These are phyloP conservation scores for Xiphias gladius DNA, from an alignment of 2,113 vertebrate genomes.

Conservation along the genomic window DNA sequence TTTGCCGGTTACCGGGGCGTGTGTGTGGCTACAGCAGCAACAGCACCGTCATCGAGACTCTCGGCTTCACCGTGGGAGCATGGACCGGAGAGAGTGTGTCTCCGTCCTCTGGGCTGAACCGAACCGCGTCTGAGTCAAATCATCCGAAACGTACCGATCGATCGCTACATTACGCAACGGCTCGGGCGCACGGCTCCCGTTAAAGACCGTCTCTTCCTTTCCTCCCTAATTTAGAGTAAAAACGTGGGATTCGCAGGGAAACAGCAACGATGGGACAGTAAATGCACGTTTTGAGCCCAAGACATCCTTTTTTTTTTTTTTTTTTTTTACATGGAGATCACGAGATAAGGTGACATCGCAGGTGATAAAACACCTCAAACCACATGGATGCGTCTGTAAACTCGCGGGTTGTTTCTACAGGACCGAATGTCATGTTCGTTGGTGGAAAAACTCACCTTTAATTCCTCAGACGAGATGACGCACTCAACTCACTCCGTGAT, in stretches of 20 bases:
- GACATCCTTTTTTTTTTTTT: not conserved
- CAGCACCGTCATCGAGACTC: too few relatives aligned
- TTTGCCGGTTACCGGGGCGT: not conserved
- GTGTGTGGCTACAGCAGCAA: too few relatives aligned
- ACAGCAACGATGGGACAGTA: not conserved
- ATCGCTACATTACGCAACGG: slow-evolving; percentile 35
- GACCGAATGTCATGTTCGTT: not conserved
- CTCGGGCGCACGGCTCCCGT: slow-evolving; percentile 27
- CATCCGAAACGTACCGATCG: slow-evolving; percentile 5
- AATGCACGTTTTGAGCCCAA: not conserved
- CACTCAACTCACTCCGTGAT: slow-evolving; percentile 12
- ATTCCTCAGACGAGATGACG: slow-evolving; percentile 3
- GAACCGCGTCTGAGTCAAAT: not conserved
- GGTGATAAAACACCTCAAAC: not conserved
- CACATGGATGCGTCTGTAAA: not conserved
- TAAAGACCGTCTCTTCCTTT: not conserved
- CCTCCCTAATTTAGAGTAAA: not conserved
- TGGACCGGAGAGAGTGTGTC: not conserved
- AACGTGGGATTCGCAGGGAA: not conserved
- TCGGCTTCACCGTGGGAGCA: not conserved
- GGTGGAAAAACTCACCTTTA: slow-evolving; percentile 47
- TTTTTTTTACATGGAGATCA: not conserved
- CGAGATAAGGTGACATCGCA: not conserved
- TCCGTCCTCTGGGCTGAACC: not conserved
- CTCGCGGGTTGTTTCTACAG: not conserved